These are phyloP conservation scores for Esox masquinongy DNA, from an alignment of 2,797 vertebrate species.

Conservation along the genomic window DNA sequence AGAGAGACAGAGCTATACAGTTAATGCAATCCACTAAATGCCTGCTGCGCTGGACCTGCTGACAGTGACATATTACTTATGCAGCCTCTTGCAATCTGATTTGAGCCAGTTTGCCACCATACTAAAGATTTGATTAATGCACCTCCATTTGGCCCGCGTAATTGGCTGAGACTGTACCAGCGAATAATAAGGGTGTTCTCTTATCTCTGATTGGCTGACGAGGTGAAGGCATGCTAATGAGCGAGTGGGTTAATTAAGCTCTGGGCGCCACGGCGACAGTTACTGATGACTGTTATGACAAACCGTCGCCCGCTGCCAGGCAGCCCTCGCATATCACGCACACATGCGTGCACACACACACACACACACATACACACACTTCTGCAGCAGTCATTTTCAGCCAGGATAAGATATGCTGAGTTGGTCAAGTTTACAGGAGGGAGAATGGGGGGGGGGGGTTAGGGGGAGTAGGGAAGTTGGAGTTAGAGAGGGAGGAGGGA, in stretches of 20 bases:
- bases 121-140: slow-evolving; percentile 94
- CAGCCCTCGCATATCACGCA: slow-evolving; percentile 6
- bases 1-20: slow-evolving; percentile 74
- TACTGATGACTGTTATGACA: slow-evolving; percentile 88
- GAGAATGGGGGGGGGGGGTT: not conserved
- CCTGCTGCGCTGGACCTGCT: slow-evolving; percentile 77
- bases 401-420: slow-evolving; percentile 74
- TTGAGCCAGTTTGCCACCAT: slow-evolving; percentile 88
- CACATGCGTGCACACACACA: not conserved
- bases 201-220: slow-evolving; percentile 71
- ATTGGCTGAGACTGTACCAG: slow-evolving; percentile 88
- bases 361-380: slow-evolving; percentile 5
- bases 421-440: slow-evolving; percentile 40
- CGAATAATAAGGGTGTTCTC: slow-evolving; percentile 82
- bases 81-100: slow-evolving; percentile 90
- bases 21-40: slow-evolving; percentile 92
- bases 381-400: slow-evolving; percentile 62
- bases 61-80: slow-evolving; percentile 97
- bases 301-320: slow-evolving; percentile 67
- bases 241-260: slow-evolving; percentile 85
- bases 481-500: slow-evolving; percentile 12
- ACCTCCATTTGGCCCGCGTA: slow-evolving; percentile 85
- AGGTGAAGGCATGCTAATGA: slow-evolving; percentile 86
- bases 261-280: slow-evolving; percentile 79
- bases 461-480: slow-evolving; percentile 35